A percentile compares a stretch with the other conserved stretches of the same genome.
Evolutionary conservation across 2,113 vertebrate species (phyloP).

Genomic region (Daubentonia madagascariensis): DNA sequence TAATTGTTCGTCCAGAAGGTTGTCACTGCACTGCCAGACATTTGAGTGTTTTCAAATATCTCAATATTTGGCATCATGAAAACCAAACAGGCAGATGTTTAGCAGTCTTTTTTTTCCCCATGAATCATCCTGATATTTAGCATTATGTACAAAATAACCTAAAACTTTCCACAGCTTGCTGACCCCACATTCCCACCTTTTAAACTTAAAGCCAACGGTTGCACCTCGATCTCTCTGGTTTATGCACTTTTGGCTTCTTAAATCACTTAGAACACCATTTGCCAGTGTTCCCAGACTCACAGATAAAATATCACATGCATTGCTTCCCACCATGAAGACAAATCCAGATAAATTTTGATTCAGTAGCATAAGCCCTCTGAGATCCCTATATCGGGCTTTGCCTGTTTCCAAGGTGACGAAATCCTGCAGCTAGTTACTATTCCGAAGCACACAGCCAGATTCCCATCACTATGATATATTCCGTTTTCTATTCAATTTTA

Average conservation of each 20-base stretch:
- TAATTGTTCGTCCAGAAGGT: constrained; percentile 46
- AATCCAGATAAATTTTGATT: constrained; percentile 54
- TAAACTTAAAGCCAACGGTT: background rate
- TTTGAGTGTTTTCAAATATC: constrained; percentile 64
- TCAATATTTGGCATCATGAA: constrained; percentile 22
- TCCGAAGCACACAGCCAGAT: constrained; percentile 54
- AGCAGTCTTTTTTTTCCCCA: background rate
- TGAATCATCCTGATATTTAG: constrained; percentile 40
- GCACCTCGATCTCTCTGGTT: background rate
- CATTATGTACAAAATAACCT: background rate
- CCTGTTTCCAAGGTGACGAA: constrained; percentile 69
- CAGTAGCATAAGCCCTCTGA: constrained; percentile 21
- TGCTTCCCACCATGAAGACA: background rate
- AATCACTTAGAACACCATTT: constrained; percentile 28
- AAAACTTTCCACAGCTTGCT: background rate
- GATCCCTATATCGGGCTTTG: constrained; percentile 16
- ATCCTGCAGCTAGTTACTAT: constrained; percentile 50
- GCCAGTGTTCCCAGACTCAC: constrained; percentile 7
- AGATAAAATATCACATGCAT: constrained; percentile 25
- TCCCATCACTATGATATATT: constrained; percentile 24
- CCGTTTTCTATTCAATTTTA: constrained; percentile 57
- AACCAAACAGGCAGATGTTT: constrained; percentile 46
- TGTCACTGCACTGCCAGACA: constrained; percentile 27
- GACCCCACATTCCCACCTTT: background rate
- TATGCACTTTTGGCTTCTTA: background rate